Conservation (phyloP, 1,140 invertebrate genomes). For the Calosoma granatense region DNA sequence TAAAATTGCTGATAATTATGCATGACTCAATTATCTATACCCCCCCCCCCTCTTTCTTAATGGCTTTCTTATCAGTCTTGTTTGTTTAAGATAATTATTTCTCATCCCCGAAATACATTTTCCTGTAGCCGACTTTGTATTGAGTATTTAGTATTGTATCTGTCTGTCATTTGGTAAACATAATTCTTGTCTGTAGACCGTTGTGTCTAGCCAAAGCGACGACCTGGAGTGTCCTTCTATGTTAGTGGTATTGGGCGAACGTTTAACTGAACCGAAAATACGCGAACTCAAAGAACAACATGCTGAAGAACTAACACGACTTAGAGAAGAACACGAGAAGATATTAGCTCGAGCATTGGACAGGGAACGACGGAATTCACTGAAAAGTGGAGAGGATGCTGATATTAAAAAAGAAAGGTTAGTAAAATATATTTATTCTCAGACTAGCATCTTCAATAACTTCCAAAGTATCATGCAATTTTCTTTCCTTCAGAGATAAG, state of each 20-base stretch:
- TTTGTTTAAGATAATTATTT: too few species aligned
- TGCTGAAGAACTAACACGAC: slow-evolving; percentile 34
- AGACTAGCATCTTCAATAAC: slow-evolving; percentile 1
- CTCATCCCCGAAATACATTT: too few species aligned
- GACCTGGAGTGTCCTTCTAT: slow-evolving; percentile 58
- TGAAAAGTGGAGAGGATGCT: slow-evolving; percentile 22
- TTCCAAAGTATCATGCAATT: slow-evolving; percentile 2
- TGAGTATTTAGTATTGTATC: too few species aligned
- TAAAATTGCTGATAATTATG: too few species aligned
- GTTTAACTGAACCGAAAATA: slow-evolving; percentile 48
- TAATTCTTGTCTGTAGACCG: slow-evolving; percentile 39
- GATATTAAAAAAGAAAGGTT: slow-evolving; percentile 27
- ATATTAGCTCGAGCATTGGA: slow-evolving; percentile 31
- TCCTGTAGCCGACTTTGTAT: too few species aligned
- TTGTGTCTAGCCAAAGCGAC: slow-evolving; percentile 50
- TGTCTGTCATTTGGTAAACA: too few species aligned
- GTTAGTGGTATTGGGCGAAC: slow-evolving; percentile 52
- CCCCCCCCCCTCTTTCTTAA: too few species aligned
- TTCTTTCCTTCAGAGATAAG: slow-evolving; percentile 42
- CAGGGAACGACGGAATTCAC: slow-evolving; percentile 27
- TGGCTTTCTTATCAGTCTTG: too few species aligned
- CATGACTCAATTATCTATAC: too few species aligned
- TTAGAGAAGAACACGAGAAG: slow-evolving; percentile 47
- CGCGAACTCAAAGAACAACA: slow-evolving; percentile 33
- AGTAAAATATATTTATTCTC: slow-evolving; percentile 9